These are phyloP conservation scores for Tachuris rubrigastra DNA, from an alignment of 2,113 vertebrate species.

Conservation along the genomic window DNA sequence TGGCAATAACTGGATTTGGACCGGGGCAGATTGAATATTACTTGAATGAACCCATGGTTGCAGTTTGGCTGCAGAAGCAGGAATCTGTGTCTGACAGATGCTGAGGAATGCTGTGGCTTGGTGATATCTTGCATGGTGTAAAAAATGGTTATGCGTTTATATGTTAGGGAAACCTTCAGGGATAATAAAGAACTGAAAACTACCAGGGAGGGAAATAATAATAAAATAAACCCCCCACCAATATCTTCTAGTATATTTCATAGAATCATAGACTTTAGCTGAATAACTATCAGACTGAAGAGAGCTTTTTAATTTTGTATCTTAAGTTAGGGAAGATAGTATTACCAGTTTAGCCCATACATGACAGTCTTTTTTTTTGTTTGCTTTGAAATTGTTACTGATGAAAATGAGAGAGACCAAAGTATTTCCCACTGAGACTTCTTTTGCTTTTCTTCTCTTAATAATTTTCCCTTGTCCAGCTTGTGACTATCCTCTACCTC, in stretches of 20 bases:
- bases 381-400: background rate
- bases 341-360: background rate
- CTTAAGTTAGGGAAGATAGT: background rate
- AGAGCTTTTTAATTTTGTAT: background rate
- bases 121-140: background rate
- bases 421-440: background rate
- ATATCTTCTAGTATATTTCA: background rate
- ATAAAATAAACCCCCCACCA: rapidly evolving
- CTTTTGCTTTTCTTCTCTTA: background rate
- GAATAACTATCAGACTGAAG: background rate
- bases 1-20: background rate
- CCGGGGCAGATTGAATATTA: background rate
- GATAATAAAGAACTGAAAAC: background rate
- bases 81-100: background rate
- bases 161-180: background rate
- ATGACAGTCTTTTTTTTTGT: rapidly evolving
- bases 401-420: background rate
- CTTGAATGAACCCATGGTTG: background rate
- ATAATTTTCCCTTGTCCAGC: background rate
- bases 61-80: background rate
- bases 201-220: background rate
- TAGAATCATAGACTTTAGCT: background rate
- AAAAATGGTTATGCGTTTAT: background rate
- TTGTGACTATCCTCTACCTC: too few species aligned
- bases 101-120: background rate